Evolutionary conservation across 2,797 vertebrate genomes (phyloP).

Genomic region (Pseudotriccus pelzelni): DNA sequence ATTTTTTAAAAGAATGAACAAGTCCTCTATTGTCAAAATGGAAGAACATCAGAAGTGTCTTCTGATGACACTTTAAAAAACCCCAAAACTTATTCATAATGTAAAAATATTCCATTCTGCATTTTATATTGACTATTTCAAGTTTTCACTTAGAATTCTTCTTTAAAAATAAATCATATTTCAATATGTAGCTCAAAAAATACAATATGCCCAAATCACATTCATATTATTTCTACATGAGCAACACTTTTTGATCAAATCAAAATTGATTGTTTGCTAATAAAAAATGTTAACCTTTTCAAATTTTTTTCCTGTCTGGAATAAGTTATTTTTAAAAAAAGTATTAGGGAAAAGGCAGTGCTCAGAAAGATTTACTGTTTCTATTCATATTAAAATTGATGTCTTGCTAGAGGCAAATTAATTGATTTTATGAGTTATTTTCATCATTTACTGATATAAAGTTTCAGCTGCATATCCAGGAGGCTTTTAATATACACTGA

Average conservation of each 20-base stretch:
- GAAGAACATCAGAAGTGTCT: not conserved
- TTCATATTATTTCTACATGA: not conserved
- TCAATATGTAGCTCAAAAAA: not conserved
- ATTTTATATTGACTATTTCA: not conserved
- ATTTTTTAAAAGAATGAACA: not conserved
- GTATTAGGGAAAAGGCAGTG: not conserved
- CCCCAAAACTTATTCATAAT: not conserved
- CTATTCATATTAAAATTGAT: slow-evolving; percentile 8
- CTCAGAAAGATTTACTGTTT: not conserved
- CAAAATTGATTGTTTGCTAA: slow-evolving; percentile 14
- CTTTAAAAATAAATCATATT: not conserved
- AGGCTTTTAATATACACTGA: not conserved
- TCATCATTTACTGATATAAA: not conserved
- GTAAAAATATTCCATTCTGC: not conserved
- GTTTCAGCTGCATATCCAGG: not conserved
- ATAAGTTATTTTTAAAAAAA: not conserved
- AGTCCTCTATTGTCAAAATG: not conserved
- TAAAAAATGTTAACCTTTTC: not conserved
- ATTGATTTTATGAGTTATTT: slow-evolving; percentile 39
- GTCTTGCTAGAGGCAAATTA: not conserved
- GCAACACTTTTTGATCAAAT: not conserved
- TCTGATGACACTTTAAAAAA: not conserved
- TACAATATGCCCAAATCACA: not conserved
- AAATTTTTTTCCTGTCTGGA: not conserved
- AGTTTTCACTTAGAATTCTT: not conserved